These are phyloP conservation scores for Bungarus multicinctus DNA, from an alignment of 2,113 vertebrate genomes.

Conservation along the genomic window DNA sequence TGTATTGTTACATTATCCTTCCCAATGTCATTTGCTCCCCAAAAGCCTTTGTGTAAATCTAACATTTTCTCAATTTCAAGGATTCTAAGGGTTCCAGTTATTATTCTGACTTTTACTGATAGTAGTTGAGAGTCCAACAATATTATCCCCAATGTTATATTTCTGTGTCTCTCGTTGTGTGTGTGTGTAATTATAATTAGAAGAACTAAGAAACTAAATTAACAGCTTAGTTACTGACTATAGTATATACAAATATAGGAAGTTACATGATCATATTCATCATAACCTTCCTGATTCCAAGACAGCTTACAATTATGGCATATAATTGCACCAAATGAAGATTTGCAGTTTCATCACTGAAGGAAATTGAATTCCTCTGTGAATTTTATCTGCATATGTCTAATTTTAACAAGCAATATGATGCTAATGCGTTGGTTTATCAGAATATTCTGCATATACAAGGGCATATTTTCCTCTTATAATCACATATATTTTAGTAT, in stretches of 20 bases:
- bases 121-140: not conserved
- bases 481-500: not conserved
- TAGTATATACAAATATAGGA: not conserved
- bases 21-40: not conserved
- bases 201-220: not conserved
- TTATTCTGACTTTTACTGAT: not conserved
- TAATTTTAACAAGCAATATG: not conserved
- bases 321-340: not conserved
- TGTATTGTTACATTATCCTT: not conserved
- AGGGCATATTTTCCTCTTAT: not conserved
- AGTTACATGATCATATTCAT: not conserved
- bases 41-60: not conserved
- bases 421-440: not conserved
- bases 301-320: not conserved
- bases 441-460: not conserved
- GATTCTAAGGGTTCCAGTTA: not conserved
- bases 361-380: not conserved
- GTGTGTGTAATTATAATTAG: not conserved
- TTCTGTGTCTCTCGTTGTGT: not conserved
- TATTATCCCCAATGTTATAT: not conserved
- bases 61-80: not conserved
- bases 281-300: not conserved
- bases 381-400: not conserved
- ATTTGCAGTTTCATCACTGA: not conserved
- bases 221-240: not conserved